Conservation (phyloP, 2,797 vertebrate species). For the Spea hammondii region DNA sequence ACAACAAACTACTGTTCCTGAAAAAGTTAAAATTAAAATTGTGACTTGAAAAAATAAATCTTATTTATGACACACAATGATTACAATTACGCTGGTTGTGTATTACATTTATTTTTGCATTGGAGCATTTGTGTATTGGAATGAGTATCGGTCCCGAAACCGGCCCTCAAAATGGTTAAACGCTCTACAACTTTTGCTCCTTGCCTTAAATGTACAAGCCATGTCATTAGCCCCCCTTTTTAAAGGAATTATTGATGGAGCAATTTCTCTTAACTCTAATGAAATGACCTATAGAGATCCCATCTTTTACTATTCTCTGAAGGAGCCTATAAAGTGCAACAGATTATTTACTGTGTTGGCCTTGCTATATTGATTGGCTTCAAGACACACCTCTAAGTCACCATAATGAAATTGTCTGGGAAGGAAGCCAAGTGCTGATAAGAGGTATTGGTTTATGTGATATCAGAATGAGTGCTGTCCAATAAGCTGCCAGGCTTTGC, state of each 20-base stretch:
- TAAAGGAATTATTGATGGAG: not conserved
- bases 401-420: conserved; percentile 1
- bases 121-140: too few relatives aligned
- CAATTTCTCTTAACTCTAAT: conserved; percentile 3
- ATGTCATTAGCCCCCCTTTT: not conserved
- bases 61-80: too few relatives aligned
- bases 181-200: too few relatives aligned
- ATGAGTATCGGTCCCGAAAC: too few relatives aligned
- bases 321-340: not conserved
- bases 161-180: too few relatives aligned
- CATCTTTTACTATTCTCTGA: not conserved
- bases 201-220: not conserved
- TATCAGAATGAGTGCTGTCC: too few relatives aligned
- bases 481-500: too few relatives aligned
- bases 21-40: too few relatives aligned
- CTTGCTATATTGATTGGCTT: not conserved
- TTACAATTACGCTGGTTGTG: too few relatives aligned
- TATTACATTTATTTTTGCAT: too few relatives aligned
- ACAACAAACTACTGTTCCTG: too few relatives aligned
- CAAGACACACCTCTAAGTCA: not conserved
- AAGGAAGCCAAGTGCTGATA: not conserved
- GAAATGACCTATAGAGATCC: not conserved
- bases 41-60: too few relatives aligned
- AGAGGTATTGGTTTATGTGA: not conserved
- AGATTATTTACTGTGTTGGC: not conserved